phyloP scores from a whole-genome alignment of 2,888 invertebrate species.

The Mimas tiliae region DNA sequence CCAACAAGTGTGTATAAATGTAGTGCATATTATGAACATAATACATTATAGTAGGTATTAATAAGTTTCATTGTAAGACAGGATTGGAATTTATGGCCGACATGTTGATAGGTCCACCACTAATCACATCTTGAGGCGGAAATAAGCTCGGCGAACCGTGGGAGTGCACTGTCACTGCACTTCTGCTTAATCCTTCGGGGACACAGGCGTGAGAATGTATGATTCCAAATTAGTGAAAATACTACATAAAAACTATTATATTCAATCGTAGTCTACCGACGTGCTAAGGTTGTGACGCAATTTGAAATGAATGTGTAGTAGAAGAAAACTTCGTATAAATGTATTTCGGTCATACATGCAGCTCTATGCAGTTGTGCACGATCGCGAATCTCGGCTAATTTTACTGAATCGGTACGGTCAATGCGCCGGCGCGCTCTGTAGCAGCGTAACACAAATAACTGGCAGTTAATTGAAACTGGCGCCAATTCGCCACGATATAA shows the following conservation, averaged over 20 bases:
- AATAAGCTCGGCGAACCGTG: too few relatives aligned
- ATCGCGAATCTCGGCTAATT: conserved; percentile 70
- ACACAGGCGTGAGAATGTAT: too few relatives aligned
- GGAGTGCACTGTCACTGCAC: too few relatives aligned
- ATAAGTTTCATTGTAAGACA: too few relatives aligned
- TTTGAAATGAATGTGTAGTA: neutral
- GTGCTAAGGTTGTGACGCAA: neutral
- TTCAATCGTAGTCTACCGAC: neutral
- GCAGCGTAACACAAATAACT: conserved; percentile 66
- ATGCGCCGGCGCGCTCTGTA: conserved; percentile 60
- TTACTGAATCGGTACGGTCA: conserved; percentile 69
- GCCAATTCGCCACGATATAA: conserved; percentile 58
- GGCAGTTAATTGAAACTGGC: conserved; percentile 71
- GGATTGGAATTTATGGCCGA: too few relatives aligned
- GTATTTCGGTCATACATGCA: conserved; percentile 67
- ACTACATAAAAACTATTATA: neutral
- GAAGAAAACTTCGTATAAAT: conserved; percentile 55
- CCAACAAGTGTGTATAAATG: neutral
- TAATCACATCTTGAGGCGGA: too few relatives aligned
- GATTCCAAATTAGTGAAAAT: too few relatives aligned
- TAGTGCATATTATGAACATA: neutral
- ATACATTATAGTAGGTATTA: too few relatives aligned
- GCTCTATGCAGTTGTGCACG: conserved; percentile 55
- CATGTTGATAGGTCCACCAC: too few relatives aligned
- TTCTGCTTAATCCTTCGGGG: too few relatives aligned